A percentile compares a stretch with the other conserved stretches of the same genome.
Conservation (phyloP, 1,140 invertebrate genomes). For the Drosophila mauritiana region DNA sequence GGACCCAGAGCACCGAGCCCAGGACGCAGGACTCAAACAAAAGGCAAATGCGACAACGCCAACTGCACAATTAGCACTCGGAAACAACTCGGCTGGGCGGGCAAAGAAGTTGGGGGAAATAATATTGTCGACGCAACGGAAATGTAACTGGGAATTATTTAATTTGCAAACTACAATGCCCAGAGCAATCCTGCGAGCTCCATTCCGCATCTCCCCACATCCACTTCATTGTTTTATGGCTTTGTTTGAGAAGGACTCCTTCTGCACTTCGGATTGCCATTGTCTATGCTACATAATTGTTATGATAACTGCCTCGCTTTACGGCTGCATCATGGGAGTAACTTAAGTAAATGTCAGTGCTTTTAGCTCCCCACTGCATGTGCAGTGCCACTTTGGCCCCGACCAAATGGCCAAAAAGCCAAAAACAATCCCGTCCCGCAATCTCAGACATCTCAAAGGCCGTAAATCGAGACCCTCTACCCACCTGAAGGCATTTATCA, state of each 20-base stretch:
- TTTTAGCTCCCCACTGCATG: slow-evolving; percentile 21
- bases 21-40: slow-evolving; percentile 60
- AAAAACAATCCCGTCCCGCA: slow-evolving; percentile 5
- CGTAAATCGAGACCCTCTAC: slow-evolving; percentile 64
- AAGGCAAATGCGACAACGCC: slow-evolving; percentile 59
- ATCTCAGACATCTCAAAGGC: slow-evolving; percentile 61
- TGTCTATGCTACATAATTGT: slow-evolving; percentile 78
- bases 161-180: slow-evolving; percentile 80
- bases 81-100: slow-evolving; percentile 54
- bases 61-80: slow-evolving; percentile 79
- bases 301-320: slow-evolving; percentile 75
- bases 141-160: slow-evolving; percentile 83
- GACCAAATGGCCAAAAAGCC: neutral
- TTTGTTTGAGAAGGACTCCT: slow-evolving; percentile 61
- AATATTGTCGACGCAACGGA: slow-evolving; percentile 81
- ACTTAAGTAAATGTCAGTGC: slow-evolving; percentile 71
- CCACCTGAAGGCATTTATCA: slow-evolving; percentile 72
- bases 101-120: slow-evolving; percentile 66
- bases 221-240: slow-evolving; percentile 64
- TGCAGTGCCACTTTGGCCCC: slow-evolving; percentile 19
- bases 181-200: slow-evolving; percentile 40
- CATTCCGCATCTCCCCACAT: slow-evolving; percentile 18
- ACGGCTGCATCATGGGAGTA: slow-evolving; percentile 51
- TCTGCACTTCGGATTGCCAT: slow-evolving; percentile 49
- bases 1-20: slow-evolving; percentile 15